Conservation (phyloP, 2,888 invertebrate species). For the Tupiocoris notatus region DNA sequence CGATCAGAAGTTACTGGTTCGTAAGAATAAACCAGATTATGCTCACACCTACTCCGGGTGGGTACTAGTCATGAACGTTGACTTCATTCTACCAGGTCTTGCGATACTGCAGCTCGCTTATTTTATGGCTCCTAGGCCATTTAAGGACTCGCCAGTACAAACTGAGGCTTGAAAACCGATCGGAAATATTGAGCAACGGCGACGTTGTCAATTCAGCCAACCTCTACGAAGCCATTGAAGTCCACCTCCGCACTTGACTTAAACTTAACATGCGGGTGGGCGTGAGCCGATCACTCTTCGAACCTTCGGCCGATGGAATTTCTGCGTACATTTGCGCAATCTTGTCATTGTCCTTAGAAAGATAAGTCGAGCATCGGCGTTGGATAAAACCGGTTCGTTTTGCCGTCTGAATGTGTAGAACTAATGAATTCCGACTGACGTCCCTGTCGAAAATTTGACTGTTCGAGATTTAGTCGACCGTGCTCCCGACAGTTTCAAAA, state of each 20-base stretch:
- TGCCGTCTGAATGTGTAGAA: not conserved
- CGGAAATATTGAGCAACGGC: not conserved
- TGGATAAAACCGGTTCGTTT: not conserved
- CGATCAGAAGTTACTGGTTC: no score
- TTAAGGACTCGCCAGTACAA: not conserved
- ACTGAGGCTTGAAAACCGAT: not conserved
- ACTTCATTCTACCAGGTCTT: no score
- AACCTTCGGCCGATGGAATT: not conserved
- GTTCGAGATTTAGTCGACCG: no score
- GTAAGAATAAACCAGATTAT: no score
- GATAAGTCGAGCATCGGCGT: not conserved
- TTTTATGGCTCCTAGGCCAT: not conserved
- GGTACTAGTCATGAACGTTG: no score
- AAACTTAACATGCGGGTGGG: not conserved
- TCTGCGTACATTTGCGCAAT: not conserved
- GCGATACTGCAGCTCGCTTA: no score
- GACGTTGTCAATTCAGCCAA: not conserved
- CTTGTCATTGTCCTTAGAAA: not conserved
- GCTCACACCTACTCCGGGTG: no score
- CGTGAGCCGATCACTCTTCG: not conserved
- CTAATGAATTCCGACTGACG: not conserved
- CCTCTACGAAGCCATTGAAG: not conserved
- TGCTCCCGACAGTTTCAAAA: no score
- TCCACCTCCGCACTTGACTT: not conserved
- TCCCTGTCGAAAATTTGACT: not conserved